Evolutionary conservation across 2,888 invertebrate species (phyloP).

Genomic region (Sminthurinus aureus): DNA sequence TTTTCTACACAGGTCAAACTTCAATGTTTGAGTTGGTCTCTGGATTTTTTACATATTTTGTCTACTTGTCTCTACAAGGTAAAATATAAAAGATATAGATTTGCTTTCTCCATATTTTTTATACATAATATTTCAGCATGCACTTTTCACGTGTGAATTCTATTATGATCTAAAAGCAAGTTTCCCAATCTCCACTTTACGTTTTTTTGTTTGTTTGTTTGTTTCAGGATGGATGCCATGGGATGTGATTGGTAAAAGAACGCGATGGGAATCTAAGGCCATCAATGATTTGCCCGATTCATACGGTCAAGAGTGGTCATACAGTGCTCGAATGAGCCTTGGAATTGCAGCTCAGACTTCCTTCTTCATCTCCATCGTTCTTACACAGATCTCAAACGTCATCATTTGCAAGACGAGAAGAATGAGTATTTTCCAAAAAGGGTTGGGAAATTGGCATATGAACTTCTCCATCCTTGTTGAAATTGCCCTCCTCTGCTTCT

Average conservation of each 20-base stretch:
- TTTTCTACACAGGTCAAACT: conserved; percentile 47
- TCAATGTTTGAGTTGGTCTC: conserved; percentile 50
- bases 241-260: conserved; percentile 40
- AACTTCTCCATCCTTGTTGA: conserved; percentile 54
- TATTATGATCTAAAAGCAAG: too few relatives aligned
- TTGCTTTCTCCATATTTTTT: too few relatives aligned
- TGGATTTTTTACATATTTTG: conserved; percentile 55
- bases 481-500: conserved; percentile 46
- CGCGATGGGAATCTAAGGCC: conserved; percentile 47
- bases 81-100: too few relatives aligned
- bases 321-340: conserved; percentile 46
- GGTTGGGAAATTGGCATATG: conserved; percentile 62
- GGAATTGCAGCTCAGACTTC: conserved; percentile 52
- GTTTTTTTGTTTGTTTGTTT: too few relatives aligned
- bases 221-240: conserved; percentile 48
- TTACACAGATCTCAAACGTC: conserved; percentile 56
- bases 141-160: too few relatives aligned
- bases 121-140: too few relatives aligned
- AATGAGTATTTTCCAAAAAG: conserved; percentile 53
- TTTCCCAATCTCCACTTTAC: too few relatives aligned
- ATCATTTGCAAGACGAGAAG: conserved; percentile 56
- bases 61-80: conserved; percentile 46
- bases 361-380: conserved; percentile 57
- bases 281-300: conserved; percentile 56
- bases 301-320: conserved; percentile 55